These are phyloP conservation scores for Thereva unica DNA, from an alignment of 2,888 invertebrate species.

Conservation along the genomic window DNA sequence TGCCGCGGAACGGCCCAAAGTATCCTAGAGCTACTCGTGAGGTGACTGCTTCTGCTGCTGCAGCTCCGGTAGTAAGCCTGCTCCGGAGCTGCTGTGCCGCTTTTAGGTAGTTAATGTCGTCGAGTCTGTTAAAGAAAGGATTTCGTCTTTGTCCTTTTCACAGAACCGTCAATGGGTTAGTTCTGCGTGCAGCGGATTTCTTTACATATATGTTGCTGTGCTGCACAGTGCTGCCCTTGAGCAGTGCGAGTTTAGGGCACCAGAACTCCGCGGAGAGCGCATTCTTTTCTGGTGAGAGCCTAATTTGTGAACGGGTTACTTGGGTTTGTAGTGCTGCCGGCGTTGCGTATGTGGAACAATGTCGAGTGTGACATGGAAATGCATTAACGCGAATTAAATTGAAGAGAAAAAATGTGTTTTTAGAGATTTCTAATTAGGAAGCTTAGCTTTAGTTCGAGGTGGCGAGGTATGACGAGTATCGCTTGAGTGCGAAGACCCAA, in stretches of 20 bases:
- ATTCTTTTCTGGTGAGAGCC: conserved; percentile 3
- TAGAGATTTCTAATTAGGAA: too few species aligned
- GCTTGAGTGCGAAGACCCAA: too few species aligned
- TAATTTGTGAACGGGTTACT: neutral
- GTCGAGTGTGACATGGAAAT: neutral
- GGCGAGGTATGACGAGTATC: too few species aligned
- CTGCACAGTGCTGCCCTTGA: neutral
- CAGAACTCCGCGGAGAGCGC: neutral
- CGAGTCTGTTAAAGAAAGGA: conserved; percentile 18
- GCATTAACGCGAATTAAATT: too few species aligned
- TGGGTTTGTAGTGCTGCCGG: neutral
- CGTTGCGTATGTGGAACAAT: conserved; percentile 14
- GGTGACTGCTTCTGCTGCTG: conserved; percentile 1
- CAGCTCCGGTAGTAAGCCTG: neutral
- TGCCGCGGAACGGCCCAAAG: neutral
- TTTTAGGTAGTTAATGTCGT: conserved; percentile 16
- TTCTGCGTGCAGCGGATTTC: neutral
- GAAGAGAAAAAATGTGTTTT: too few species aligned
- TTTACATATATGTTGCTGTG: neutral
- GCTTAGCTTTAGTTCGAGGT: too few species aligned
- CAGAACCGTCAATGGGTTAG: conserved; percentile 15
- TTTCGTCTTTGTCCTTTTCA: conserved; percentile 24
- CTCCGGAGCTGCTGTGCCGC: conserved; percentile 1
- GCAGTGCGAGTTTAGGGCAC: neutral
- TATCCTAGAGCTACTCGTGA: neutral